Evolutionary conservation across 2,113 vertebrate genomes (phyloP).

Genomic region (Acanthochromis polyacanthus): DNA sequence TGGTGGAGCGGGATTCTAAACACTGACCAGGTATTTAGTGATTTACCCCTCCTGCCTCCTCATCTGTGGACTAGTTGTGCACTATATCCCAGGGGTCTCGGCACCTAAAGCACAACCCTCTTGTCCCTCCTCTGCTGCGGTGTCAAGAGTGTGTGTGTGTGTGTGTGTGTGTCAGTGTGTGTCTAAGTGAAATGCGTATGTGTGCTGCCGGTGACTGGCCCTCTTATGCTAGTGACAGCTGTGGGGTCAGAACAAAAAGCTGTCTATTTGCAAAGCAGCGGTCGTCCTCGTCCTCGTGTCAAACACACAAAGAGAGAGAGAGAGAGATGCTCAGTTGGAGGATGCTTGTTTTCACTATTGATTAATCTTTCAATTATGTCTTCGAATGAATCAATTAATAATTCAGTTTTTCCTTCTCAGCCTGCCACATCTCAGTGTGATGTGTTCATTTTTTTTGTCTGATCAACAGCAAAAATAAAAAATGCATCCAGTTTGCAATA

Average conservation of each 20-base stretch:
- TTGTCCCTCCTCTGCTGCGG: slow-evolving; percentile 62
- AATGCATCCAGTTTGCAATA: neutral
- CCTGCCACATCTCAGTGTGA: neutral
- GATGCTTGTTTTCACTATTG: slow-evolving; percentile 16
- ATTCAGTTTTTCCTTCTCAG: neutral
- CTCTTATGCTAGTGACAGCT: slow-evolving; percentile 80
- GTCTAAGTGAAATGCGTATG: slow-evolving; percentile 53
- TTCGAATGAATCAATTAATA: slow-evolving; percentile 3
- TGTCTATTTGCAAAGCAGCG: slow-evolving; percentile 73
- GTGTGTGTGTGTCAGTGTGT: slow-evolving; percentile 33
- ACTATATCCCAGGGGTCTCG: slow-evolving; percentile 42
- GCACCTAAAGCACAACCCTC: slow-evolving; percentile 55
- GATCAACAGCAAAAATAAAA: neutral
- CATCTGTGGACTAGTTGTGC: slow-evolving; percentile 51
- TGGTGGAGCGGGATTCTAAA: slow-evolving; percentile 36
- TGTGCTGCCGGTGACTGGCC: slow-evolving; percentile 68
- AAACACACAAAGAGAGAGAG: slow-evolving; percentile 20
- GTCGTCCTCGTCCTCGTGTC: slow-evolving; percentile 12
- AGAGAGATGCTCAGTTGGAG: slow-evolving; percentile 24
- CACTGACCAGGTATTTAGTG: slow-evolving; percentile 71
- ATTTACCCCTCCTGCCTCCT: slow-evolving; percentile 31
- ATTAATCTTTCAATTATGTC: neutral
- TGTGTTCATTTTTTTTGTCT: neutral
- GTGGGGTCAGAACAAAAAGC: slow-evolving; percentile 81
- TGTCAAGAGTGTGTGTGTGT: slow-evolving; percentile 48